These are phyloP conservation scores for Macrochelys suwanniensis DNA, from an alignment of 2,797 vertebrate species.

Conservation along the genomic window DNA sequence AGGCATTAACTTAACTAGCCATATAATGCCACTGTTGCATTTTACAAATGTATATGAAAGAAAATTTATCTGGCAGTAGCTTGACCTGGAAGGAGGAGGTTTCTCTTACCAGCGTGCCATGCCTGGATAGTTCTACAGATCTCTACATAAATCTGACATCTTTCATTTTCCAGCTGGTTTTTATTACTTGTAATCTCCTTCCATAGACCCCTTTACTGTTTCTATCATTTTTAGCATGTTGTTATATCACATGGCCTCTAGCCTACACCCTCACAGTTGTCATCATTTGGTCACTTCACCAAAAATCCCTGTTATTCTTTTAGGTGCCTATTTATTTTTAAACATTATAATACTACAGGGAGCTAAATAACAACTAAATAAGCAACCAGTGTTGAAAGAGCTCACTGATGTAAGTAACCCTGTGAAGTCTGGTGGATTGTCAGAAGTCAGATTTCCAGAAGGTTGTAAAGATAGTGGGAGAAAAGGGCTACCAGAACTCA, in stretches of 20 bases:
- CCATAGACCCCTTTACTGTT: constrained; percentile 47
- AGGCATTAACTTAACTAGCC: constrained; percentile 50
- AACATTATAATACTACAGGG: neutral
- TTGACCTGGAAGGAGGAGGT: constrained; percentile 69
- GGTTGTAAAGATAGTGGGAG: neutral
- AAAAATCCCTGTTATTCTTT: neutral
- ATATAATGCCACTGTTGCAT: constrained; percentile 68
- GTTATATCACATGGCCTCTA: neutral
- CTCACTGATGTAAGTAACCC: neutral
- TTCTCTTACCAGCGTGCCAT: constrained; percentile 67
- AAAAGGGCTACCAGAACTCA: neutral
- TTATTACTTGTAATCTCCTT: constrained; percentile 72
- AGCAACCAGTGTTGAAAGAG: neutral
- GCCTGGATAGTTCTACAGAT: constrained; percentile 52
- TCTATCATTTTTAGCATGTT: neutral
- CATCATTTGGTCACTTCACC: neutral
- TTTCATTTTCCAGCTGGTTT: constrained; percentile 70
- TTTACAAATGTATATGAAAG: constrained; percentile 32
- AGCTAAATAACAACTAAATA: neutral
- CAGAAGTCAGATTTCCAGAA: neutral
- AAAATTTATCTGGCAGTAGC: constrained; percentile 69
- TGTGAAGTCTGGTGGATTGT: neutral
- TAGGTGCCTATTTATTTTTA: neutral
- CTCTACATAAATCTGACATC: constrained; percentile 67
- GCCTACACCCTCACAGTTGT: neutral